phyloP scores from a whole-genome alignment of 2,888 invertebrate genomes.

The Synanthedon andrenaeformis region DNA sequence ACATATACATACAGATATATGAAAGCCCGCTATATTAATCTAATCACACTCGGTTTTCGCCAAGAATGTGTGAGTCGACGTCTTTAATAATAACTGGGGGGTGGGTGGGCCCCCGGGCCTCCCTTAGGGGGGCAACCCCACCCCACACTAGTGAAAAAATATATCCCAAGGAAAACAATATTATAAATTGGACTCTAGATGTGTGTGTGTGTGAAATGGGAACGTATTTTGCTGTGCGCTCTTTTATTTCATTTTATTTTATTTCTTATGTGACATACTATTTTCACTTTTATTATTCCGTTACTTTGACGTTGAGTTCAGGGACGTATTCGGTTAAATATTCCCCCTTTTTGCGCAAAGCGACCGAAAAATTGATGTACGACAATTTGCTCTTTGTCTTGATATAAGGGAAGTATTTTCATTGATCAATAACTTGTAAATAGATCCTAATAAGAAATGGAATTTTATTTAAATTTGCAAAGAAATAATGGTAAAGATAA shows the following conservation, averaged over 20 bases:
- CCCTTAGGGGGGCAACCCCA: constrained; percentile 13
- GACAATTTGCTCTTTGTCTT: not conserved
- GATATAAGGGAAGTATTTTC: not conserved
- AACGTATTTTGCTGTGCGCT: constrained; percentile 46
- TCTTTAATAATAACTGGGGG: constrained; percentile 70
- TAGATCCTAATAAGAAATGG: not conserved
- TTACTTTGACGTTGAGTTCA: constrained; percentile 3
- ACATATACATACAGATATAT: constrained; percentile 14
- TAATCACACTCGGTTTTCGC: constrained; percentile 62
- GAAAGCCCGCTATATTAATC: constrained; percentile 57
- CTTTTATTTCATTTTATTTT: constrained; percentile 62
- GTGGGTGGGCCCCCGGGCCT: constrained; percentile 15
- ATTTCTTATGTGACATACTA: constrained; percentile 51
- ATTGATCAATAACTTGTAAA: not conserved
- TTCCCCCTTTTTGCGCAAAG: constrained; percentile 1
- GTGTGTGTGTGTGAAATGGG: constrained; percentile 35
- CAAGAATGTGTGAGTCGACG: constrained; percentile 67
- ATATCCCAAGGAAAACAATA: constrained; percentile 70
- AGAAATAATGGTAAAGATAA: too few relatives aligned
- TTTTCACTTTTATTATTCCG: constrained; percentile 35
- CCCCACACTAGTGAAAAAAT: constrained; percentile 67
- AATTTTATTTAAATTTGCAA: too few relatives aligned
- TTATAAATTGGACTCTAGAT: constrained; percentile 59
- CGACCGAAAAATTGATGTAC: not conserved
- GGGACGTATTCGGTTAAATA: not conserved